A percentile compares a stretch with the other conserved stretches of the same genome.
phyloP scores from a whole-genome alignment of 1,140 invertebrate genomes.

The Coboldia fuscipes region DNA sequence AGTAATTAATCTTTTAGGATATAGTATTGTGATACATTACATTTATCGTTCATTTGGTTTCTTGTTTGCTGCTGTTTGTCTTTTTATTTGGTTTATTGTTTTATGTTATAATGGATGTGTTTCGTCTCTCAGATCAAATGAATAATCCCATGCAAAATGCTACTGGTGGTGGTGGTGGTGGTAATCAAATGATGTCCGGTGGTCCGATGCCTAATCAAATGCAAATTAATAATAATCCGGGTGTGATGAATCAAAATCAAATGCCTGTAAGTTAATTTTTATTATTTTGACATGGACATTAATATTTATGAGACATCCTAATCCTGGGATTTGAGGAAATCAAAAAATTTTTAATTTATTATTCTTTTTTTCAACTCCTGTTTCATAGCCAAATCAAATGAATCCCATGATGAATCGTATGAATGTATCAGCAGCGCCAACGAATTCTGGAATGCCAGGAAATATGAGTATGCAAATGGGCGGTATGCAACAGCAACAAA shows the following conservation, averaged over 20 bases:
- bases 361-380: slow-evolving; percentile 4
- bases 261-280: slow-evolving; percentile 6
- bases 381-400: slow-evolving; percentile 10
- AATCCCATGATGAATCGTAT: slow-evolving; percentile 18
- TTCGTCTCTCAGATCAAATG: too few species aligned
- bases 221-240: slow-evolving; percentile 28
- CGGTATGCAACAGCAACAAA: neutral
- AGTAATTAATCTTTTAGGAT: too few species aligned
- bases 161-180: slow-evolving; percentile 5
- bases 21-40: too few species aligned
- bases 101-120: too few species aligned
- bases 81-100: too few species aligned
- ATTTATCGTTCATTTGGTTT: too few species aligned
- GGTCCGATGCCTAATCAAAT: slow-evolving; percentile 33
- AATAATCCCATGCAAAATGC: too few species aligned
- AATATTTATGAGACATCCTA: too few species aligned
- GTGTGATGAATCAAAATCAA: slow-evolving; percentile 24
- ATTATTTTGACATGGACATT: too few species aligned
- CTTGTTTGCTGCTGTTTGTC: too few species aligned
- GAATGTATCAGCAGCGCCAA: slow-evolving; percentile 2
- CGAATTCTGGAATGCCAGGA: neutral
- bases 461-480: neutral
- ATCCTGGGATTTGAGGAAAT: neutral
- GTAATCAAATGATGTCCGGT: slow-evolving; percentile 25
- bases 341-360: neutral